These are phyloP conservation scores for Drosophila auraria DNA, from an alignment of 1,140 invertebrate species.

Conservation along the genomic window DNA sequence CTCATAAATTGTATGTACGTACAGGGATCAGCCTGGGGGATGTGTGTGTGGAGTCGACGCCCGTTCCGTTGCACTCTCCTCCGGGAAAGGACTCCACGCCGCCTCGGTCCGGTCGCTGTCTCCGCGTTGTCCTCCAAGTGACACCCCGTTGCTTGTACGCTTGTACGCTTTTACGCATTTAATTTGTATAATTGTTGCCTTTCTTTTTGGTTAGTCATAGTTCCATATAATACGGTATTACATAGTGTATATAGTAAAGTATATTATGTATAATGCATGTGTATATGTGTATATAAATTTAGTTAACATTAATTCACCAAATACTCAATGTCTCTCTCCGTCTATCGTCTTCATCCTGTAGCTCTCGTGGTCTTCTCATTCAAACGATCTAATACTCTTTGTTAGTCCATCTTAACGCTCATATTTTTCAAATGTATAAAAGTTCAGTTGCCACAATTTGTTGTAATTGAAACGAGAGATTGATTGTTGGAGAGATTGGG, in stretches of 20 bases:
- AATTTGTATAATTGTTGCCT: constrained; percentile 52
- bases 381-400: constrained; percentile 30
- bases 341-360: neutral
- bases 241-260: constrained; percentile 57
- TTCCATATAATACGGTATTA: constrained; percentile 53
- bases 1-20: constrained; percentile 42
- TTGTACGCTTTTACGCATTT: constrained; percentile 26
- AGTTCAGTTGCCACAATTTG: constrained; percentile 43
- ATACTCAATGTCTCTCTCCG: constrained; percentile 45
- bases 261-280: constrained; percentile 63
- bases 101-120: neutral
- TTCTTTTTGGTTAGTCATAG: constrained; percentile 51
- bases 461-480: constrained; percentile 42
- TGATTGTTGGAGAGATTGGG: constrained; percentile 12
- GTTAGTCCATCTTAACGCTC: constrained; percentile 27
- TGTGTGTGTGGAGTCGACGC: constrained; percentile 3
- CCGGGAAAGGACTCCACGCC: neutral
- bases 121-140: neutral
- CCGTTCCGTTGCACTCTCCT: constrained; percentile 20
- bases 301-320: constrained; percentile 76
- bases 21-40: constrained; percentile 14
- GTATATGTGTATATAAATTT: constrained; percentile 80
- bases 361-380: neutral
- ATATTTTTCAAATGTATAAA: constrained; percentile 30
- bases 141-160: constrained; percentile 8